Percentiles rank a stretch among this genome's conserved stretches.
Evolutionary conservation across 1,140 invertebrate genomes (phyloP).

Genomic region (Zeugodacus cucurbitae): DNA sequence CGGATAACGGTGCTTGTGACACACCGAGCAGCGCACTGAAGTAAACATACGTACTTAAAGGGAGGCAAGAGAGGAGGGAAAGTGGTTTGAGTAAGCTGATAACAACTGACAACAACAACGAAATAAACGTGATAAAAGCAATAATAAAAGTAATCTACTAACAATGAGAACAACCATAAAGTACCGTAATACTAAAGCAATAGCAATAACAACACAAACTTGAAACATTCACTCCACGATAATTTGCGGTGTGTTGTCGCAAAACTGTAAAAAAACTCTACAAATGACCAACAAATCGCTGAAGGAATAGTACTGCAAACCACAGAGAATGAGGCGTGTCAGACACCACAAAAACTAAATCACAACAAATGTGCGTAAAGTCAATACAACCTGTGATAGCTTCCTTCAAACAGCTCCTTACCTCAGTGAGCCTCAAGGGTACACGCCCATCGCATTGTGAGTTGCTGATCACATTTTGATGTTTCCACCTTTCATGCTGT

Average conservation of each 20-base stretch:
- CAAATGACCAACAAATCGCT: neutral
- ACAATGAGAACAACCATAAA: neutral
- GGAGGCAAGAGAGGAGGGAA: neutral
- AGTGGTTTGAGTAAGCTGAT: neutral
- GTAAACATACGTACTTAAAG: neutral
- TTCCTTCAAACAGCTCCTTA: no score
- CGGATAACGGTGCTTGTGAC: neutral
- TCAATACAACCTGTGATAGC: neutral
- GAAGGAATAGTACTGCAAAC: neutral
- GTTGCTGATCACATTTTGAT: neutral
- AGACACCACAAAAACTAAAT: neutral
- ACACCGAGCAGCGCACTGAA: neutral
- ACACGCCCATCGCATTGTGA: no score
- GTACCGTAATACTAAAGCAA: neutral
- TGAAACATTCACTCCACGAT: neutral
- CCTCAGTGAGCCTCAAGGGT: neutral
- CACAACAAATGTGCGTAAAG: neutral
- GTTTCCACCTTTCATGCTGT: neutral
- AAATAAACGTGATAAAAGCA: no score
- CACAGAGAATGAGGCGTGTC: no score
- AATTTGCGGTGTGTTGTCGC: neutral
- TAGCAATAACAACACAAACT: neutral
- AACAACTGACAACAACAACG: neutral
- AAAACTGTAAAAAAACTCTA: neutral
- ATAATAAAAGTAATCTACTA: neutral